These are phyloP conservation scores for Cebus imitator DNA, from an alignment of 2,113 vertebrate species.

Conservation along the genomic window DNA sequence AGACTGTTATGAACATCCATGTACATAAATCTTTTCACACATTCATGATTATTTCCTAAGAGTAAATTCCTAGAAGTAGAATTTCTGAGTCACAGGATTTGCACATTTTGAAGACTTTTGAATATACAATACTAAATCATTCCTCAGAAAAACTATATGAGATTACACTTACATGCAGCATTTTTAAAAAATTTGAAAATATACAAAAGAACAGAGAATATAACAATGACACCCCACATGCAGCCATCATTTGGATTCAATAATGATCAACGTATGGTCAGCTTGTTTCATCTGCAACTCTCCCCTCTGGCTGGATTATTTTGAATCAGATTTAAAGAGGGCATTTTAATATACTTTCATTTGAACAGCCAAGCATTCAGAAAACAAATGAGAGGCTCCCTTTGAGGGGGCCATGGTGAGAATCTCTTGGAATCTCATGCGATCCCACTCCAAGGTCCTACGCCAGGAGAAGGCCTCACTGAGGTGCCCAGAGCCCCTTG, in stretches of 20 bases:
- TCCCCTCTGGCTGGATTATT: not conserved
- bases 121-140: conserved; percentile 40
- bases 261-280: not conserved
- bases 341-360: not conserved
- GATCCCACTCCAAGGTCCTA: not conserved
- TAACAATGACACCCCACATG: rapidly evolving
- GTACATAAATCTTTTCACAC: conserved; percentile 35
- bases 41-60: conserved; percentile 48
- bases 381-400: not conserved
- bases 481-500: not conserved
- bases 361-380: not conserved
- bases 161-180: not conserved
- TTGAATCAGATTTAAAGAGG: not conserved
- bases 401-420: not conserved
- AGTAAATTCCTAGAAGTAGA: conserved; percentile 54
- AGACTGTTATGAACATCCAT: not conserved
- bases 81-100: conserved; percentile 67
- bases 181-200: not conserved
- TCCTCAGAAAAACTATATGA: conserved; percentile 38
- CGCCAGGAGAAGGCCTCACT: too few relatives aligned
- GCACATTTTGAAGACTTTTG: conserved; percentile 58
- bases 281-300: not conserved
- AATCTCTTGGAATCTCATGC: not conserved
- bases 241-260: not conserved
- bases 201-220: not conserved